These are phyloP conservation scores for Ptilodon capucinus DNA, from an alignment of 2,888 invertebrate species.

Conservation along the genomic window DNA sequence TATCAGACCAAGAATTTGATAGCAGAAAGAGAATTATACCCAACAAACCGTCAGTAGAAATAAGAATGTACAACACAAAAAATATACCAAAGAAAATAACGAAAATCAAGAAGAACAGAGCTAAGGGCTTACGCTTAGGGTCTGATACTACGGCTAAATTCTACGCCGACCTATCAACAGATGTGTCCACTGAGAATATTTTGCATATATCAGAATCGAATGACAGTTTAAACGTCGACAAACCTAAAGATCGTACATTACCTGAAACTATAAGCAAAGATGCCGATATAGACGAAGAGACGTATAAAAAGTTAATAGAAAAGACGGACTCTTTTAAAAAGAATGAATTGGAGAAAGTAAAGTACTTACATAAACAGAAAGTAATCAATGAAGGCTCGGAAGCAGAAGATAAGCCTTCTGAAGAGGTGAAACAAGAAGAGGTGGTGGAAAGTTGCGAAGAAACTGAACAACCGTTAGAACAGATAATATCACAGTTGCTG, in stretches of 20 bases:
- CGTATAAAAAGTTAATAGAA: conserved; percentile 73
- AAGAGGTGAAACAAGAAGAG: conserved; percentile 39
- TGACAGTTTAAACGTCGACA: conserved; percentile 81
- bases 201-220: conserved; percentile 85
- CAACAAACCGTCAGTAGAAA: conserved; percentile 71
- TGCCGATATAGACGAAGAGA: conserved; percentile 74
- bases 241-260: conserved; percentile 47
- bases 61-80: conserved; percentile 86
- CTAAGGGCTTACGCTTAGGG: conserved; percentile 74
- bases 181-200: conserved; percentile 84
- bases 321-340: conserved; percentile 81
- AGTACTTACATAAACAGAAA: conserved; percentile 75
- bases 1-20: conserved; percentile 69
- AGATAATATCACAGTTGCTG: conserved; percentile 91
- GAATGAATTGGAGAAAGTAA: conserved; percentile 77
- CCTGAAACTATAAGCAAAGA: conserved; percentile 66
- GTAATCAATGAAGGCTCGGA: conserved; percentile 74
- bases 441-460: conserved; percentile 60
- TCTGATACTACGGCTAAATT: conserved; percentile 84
- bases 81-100: conserved; percentile 87
- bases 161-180: conserved; percentile 85
- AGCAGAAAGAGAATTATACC: conserved; percentile 42
- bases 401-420: conserved; percentile 55
- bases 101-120: conserved; percentile 86
- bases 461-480: conserved; percentile 84